These are phyloP conservation scores for Bombyx mandarina DNA, from an alignment of 1,140 invertebrate species.

Conservation along the genomic window DNA sequence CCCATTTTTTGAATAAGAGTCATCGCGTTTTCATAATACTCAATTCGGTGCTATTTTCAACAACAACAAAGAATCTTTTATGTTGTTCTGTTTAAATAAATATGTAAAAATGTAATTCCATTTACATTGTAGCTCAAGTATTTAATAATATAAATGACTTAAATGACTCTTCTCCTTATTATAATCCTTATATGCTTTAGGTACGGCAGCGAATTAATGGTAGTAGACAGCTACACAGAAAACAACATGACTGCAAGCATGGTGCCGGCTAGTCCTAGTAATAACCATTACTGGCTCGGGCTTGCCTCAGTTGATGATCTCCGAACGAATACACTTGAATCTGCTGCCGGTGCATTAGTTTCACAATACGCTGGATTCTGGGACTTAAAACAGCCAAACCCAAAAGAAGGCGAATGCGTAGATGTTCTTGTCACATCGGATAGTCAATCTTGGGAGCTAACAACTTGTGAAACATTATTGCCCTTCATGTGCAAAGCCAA, in stretches of 20 bases:
- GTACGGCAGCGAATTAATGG: constrained; percentile 93
- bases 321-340: constrained; percentile 93
- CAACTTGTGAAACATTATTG: constrained; percentile 92
- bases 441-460: constrained; percentile 91
- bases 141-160: neutral
- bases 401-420: constrained; percentile 89
- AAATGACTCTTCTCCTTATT: neutral
- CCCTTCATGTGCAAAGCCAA: constrained; percentile 94
- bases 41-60: too few species aligned
- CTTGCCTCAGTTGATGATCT: constrained; percentile 91
- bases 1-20: too few species aligned
- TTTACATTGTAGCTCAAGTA: too few species aligned
- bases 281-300: constrained; percentile 88
- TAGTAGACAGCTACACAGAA: constrained; percentile 89
- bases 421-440: constrained; percentile 83
- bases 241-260: constrained; percentile 91
- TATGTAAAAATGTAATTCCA: too few species aligned
- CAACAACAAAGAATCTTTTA: too few species aligned
- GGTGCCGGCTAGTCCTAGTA: constrained; percentile 74
- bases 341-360: constrained; percentile 90
- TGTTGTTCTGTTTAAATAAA: too few species aligned
- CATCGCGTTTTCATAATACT: too few species aligned
- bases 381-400: constrained; percentile 89
- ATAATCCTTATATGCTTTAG: constrained; percentile 66
- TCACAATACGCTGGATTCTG: constrained; percentile 95